Conservation (phyloP, 2,113 vertebrate species). For the Mystacornis crossleyi region DNA sequence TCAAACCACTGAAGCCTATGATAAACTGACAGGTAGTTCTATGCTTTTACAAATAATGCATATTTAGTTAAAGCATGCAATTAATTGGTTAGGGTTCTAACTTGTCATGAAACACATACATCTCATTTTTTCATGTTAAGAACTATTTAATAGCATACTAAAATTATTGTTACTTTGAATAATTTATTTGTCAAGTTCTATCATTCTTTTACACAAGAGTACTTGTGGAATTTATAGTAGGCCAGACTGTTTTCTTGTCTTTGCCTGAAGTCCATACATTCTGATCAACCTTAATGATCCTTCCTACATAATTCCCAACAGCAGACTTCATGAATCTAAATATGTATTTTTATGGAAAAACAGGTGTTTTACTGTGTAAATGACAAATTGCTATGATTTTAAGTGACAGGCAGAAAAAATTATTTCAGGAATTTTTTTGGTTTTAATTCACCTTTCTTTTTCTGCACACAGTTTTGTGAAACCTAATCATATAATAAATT, state of each 20-base stretch:
- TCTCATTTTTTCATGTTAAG: not conserved
- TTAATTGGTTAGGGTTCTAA: not conserved
- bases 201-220: not conserved
- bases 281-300: not conserved
- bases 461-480: not conserved
- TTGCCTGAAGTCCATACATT: not conserved
- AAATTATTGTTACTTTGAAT: not conserved
- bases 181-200: not conserved
- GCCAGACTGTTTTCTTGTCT: not conserved
- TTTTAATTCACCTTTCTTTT: not conserved
- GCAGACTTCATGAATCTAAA: not conserved
- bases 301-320: not conserved
- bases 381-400: not conserved
- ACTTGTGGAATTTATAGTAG: not conserved
- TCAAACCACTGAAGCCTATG: not conserved
- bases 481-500: not conserved
- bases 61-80: not conserved
- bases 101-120: not conserved
- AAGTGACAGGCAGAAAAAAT: not conserved
- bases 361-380: not conserved
- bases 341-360: not conserved
- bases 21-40: not conserved
- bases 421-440: accelerated
- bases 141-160: not conserved
- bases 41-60: not conserved